A percentile compares a stretch with the other conserved stretches of the same genome.
phyloP scores from a whole-genome alignment of 2,888 invertebrate species.

The Parelbella ahira region DNA sequence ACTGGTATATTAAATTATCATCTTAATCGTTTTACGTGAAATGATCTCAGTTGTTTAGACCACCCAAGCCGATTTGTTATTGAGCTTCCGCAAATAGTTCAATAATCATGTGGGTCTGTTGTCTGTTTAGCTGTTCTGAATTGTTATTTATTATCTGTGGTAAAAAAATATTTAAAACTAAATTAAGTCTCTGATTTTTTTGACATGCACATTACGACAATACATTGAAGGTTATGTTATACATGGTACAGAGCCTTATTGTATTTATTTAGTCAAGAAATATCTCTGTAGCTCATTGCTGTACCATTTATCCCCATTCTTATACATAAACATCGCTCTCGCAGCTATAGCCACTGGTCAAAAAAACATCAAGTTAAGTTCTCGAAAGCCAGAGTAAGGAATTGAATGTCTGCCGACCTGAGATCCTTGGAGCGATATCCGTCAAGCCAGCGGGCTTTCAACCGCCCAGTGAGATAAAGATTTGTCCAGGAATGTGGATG shows the following conservation, averaged over 20 bases:
- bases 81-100: conserved; percentile 9
- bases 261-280: too few species aligned
- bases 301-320: too few species aligned
- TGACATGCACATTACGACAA: too few species aligned
- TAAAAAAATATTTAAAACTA: too few species aligned
- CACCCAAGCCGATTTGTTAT: conserved; percentile 9
- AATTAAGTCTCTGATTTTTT: too few species aligned
- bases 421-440: conserved; percentile 21
- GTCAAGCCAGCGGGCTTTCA: conserved; percentile 30
- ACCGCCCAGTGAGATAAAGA: conserved; percentile 37
- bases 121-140: too few species aligned
- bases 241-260: too few species aligned
- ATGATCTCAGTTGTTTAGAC: conserved; percentile 7
- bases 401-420: conserved; percentile 13
- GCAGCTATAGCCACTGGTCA: background rate
- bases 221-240: too few species aligned
- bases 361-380: conserved; percentile 7
- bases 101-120: too few species aligned
- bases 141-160: too few species aligned
- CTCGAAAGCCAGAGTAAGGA: conserved; percentile 8
- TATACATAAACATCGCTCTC: too few species aligned
- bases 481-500: conserved; percentile 50
- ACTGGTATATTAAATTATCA: conserved; percentile 15
- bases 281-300: too few species aligned
- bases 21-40: conserved; percentile 6